Conservation (phyloP, 2,797 vertebrate species). For the Myiothlypis coronata region DNA sequence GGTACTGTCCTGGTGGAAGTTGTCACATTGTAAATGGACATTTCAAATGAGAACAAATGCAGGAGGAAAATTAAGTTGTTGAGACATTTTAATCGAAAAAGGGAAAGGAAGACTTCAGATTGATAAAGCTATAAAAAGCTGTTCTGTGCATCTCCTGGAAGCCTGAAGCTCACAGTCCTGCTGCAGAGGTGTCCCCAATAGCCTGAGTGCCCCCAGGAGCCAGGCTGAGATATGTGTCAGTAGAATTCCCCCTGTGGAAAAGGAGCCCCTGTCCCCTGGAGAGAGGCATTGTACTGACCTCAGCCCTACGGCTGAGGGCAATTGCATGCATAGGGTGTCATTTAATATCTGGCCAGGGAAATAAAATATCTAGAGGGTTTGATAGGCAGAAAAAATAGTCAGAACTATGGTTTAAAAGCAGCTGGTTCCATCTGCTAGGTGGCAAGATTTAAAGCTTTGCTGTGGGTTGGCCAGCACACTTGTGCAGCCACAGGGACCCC, state of each 20-base stretch:
- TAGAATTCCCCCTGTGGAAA: accelerated
- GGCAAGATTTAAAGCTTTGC: not conserved
- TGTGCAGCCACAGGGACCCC: not conserved
- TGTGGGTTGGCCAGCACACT: not conserved
- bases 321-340: accelerated
- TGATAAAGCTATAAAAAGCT: not conserved
- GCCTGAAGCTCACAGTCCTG: not conserved
- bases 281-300: not conserved
- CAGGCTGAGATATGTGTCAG: not conserved
- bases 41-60: not conserved
- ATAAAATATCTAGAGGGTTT: not conserved
- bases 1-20: not conserved
- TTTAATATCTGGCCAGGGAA: not conserved
- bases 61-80: not conserved
- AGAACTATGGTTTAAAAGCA: not conserved
- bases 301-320: not conserved
- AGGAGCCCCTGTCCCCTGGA: not conserved
- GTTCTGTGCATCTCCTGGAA: not conserved
- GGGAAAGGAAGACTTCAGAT: not conserved
- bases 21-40: not conserved
- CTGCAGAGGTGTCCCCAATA: not conserved
- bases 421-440: not conserved
- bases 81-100: not conserved
- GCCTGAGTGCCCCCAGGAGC: not conserved
- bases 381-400: not conserved